These are phyloP conservation scores for Euplexia lucipara DNA, from an alignment of 2,888 invertebrate species.

Conservation along the genomic window DNA sequence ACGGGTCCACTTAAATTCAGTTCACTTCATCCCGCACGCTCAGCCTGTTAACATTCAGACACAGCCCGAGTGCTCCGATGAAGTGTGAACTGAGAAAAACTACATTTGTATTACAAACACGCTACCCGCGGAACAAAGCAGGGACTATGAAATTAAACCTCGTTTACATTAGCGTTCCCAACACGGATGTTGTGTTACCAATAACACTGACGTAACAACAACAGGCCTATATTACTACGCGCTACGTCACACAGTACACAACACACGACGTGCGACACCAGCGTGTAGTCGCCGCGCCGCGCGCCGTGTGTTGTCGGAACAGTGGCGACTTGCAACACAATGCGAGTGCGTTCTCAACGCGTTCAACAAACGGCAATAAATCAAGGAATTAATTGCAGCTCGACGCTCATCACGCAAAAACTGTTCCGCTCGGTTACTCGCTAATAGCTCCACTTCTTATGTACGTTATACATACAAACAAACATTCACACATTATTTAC, in stretches of 20 bases:
- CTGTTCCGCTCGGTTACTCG: conserved; percentile 49
- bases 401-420: conserved; percentile 24
- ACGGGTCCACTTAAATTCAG: background rate
- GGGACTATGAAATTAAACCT: background rate
- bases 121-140: background rate
- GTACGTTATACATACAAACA: background rate
- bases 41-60: background rate
- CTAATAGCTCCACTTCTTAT: conserved; percentile 39
- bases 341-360: background rate
- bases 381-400: conserved; percentile 63
- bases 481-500: background rate
- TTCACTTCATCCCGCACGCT: background rate
- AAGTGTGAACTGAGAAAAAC: background rate
- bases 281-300: no score
- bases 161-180: background rate
- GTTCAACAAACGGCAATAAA: conserved; percentile 50
- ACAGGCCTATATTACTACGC: background rate
- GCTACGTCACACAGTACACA: no score
- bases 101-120: background rate
- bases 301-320: background rate
- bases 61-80: no score
- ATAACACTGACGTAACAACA: conserved; percentile 3
- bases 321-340: conserved; percentile 5
- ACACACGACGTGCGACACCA: background rate
- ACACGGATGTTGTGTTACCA: no score